A percentile compares a stretch with the other conserved stretches of the same genome.
phyloP scores from a whole-genome alignment of 1,140 invertebrate genomes.

The Episyrphus balteatus region DNA sequence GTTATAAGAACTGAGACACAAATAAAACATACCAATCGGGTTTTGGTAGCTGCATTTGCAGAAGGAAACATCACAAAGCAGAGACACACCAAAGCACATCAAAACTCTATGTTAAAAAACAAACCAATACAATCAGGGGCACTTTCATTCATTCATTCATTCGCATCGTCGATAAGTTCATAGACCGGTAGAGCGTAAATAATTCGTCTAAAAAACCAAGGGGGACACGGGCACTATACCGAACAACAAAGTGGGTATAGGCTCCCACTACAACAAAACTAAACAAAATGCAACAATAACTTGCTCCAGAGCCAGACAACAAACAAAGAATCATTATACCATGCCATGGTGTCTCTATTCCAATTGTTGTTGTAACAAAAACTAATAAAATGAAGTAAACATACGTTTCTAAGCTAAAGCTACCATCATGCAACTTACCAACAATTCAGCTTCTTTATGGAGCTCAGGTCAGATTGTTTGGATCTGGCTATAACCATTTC shows the following conservation, averaged over 20 bases:
- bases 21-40: too few species aligned
- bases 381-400: neutral
- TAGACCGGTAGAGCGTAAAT: neutral
- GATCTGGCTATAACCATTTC: conserved; percentile 83
- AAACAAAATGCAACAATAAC: too few species aligned
- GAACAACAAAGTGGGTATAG: too few species aligned
- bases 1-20: too few species aligned
- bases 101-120: too few species aligned
- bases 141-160: neutral
- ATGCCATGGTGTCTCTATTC: too few species aligned
- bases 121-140: neutral
- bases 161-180: neutral
- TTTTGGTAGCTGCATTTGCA: too few species aligned
- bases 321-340: too few species aligned
- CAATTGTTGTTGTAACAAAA: neutral
- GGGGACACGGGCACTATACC: neutral
- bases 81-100: too few species aligned
- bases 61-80: too few species aligned
- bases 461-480: conserved; percentile 69
- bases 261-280: too few species aligned
- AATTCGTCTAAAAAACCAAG: neutral
- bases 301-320: too few species aligned
- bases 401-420: neutral
- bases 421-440: conserved; percentile 54
- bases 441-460: conserved; percentile 80